A percentile compares a stretch with the other conserved stretches of the same genome.
Conservation (phyloP, 2,888 invertebrate genomes). For the Clusia tigrina region DNA sequence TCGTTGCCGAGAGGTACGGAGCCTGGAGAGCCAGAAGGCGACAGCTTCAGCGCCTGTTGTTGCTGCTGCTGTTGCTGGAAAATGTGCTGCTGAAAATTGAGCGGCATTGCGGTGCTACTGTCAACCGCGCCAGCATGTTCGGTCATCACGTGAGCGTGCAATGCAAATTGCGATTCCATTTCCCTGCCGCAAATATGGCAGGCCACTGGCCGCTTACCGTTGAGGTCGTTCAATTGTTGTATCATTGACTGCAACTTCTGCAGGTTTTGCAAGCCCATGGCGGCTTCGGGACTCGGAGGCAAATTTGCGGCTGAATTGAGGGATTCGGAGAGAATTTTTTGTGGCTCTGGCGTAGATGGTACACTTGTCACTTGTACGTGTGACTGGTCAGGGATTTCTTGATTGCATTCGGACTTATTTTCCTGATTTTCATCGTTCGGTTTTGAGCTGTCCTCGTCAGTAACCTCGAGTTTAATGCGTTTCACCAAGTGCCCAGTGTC, state of each 20-base stretch:
- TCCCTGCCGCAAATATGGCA: constrained; percentile 78
- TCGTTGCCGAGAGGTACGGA: constrained; percentile 40
- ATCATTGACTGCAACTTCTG: constrained; percentile 92
- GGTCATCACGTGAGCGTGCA: constrained; percentile 66
- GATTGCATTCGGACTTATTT: constrained; percentile 31
- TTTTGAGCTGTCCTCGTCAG: constrained; percentile 37
- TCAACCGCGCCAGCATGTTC: constrained; percentile 52
- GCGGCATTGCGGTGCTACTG: constrained; percentile 31
- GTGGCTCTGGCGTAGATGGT: constrained; percentile 11
- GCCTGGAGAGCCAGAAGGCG: constrained; percentile 48
- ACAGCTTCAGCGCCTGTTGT: constrained; percentile 45
- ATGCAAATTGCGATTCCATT: constrained; percentile 75
- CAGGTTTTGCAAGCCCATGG: constrained; percentile 84
- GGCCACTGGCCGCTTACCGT: constrained; percentile 68
- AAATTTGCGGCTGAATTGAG: constrained; percentile 8
- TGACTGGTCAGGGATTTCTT: neutral
- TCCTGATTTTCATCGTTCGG: constrained; percentile 40
- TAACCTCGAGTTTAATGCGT: constrained; percentile 55
- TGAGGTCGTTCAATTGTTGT: constrained; percentile 83
- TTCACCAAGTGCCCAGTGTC: constrained; percentile 45
- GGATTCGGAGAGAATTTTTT: neutral
- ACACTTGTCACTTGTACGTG: constrained; percentile 14
- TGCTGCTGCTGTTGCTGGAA: constrained; percentile 35
- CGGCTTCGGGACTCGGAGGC: constrained; percentile 66
- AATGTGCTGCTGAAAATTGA: constrained; percentile 46